Evolutionary conservation across 2,888 invertebrate genomes (phyloP), one percentile per base, ranked within the genome.

Genomic region (Acleris holmiana): DNA sequence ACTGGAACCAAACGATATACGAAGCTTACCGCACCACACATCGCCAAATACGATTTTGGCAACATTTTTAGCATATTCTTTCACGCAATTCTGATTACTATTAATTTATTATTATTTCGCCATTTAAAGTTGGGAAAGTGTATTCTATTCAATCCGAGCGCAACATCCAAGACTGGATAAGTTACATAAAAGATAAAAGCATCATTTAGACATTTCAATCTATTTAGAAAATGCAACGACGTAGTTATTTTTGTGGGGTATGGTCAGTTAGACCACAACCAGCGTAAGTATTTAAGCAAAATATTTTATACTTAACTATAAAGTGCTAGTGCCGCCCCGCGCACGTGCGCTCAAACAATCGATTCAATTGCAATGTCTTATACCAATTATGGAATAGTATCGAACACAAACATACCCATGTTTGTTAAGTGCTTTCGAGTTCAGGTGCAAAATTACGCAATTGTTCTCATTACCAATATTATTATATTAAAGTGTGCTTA

Each of bases 301-400:
- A 53, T 18, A 53, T 35, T 19, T 15, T 5, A 57, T 35, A n/a
- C n/a, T n/a, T n/a, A 48, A 54, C 8, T 46, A 55, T 56, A 46
- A 48, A 61, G 56, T n/a, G n/a, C 25, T 62, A 60, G 29, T 23
- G 19, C 54, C 29, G 51, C 47, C 25, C 35, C 29, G 48, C 29
- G 48, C 44, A 55, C 62, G 68, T 56, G 68, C 67, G 59, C 46
- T 29, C 29, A 8, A 8, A 60, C 65, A 62, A 66, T 65, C 55
- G 55, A 55, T 44, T 41, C 57, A 56, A 46, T n/a, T 48, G 61
- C 53, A 54, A 67, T 66, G 58, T 61, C 63, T 60, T 64, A 50
- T 51, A 51, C 58, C 59, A 61, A 67, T 56, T 61, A 67, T 60
- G 63, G 67, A 54, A 49, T 60, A 58, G 64, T 60, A 59, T 65